phyloP scores from a whole-genome alignment of 2,888 invertebrate species.

The Linnaemya vulpina region DNA sequence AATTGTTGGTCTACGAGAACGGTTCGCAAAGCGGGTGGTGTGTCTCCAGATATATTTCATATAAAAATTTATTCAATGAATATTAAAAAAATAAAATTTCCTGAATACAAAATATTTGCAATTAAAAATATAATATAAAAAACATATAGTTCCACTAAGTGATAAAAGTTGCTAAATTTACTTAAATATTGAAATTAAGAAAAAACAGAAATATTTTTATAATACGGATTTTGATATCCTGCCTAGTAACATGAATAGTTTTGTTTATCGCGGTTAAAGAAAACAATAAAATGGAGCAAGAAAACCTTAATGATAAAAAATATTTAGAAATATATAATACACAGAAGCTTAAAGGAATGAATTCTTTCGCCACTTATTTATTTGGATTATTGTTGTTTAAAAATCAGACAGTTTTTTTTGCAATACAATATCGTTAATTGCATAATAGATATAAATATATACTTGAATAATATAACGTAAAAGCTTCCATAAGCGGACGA shows the following conservation, averaged over 20 bases:
- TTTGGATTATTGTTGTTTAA: not conserved
- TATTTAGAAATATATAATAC: not conserved
- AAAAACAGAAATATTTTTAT: conserved; percentile 1
- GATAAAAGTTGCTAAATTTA: conserved; percentile 11
- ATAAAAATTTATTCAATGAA: not conserved
- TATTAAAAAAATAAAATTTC: not conserved
- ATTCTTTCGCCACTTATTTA: not conserved
- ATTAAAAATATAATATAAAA: not conserved
- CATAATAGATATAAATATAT: too few species aligned
- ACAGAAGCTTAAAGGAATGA: conserved; percentile 45
- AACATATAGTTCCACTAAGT: conserved; percentile 9
- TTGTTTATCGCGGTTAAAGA: conserved; percentile 40
- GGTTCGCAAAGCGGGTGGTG: conserved; percentile 63
- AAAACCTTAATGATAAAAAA: conserved; percentile 4
- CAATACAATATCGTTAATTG: not conserved
- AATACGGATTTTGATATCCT: conserved; percentile 48
- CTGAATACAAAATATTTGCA: not conserved
- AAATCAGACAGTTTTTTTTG: not conserved
- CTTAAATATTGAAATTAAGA: not conserved
- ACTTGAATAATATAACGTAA: too few species aligned
- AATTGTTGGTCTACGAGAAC: conserved; percentile 64
- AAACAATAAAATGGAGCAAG: not conserved
- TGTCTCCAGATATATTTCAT: not conserved
- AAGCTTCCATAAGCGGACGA: too few species aligned
- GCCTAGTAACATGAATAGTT: conserved; percentile 37